Conservation (phyloP, 2,113 vertebrate species). For the Oophaga pumilio region DNA sequence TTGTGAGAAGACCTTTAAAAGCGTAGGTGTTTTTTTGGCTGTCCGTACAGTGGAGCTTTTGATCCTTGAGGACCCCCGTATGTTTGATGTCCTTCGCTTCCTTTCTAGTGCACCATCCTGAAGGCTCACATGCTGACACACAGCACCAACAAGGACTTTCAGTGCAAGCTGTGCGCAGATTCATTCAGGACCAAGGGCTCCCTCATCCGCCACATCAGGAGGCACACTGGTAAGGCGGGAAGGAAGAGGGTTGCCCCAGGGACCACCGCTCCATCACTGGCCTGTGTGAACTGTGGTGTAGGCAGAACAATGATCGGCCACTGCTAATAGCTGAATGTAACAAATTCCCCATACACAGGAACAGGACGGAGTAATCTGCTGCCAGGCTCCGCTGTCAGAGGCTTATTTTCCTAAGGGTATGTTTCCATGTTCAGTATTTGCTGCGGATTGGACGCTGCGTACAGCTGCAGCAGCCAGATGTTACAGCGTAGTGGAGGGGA, state of each 20-base stretch:
- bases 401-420: too few relatives aligned
- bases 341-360: too few relatives aligned
- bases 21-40: slow-evolving; percentile 71
- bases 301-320: too few relatives aligned
- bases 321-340: too few relatives aligned
- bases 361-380: too few relatives aligned
- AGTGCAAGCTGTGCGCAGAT: slow-evolving; percentile 87
- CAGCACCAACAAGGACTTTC: slow-evolving; percentile 91
- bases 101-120: slow-evolving; percentile 86
- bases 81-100: not conserved
- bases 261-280: not conserved
- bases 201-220: slow-evolving; percentile 91
- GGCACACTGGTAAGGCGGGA: slow-evolving; percentile 86
- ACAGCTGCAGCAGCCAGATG: too few relatives aligned
- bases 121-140: slow-evolving; percentile 96
- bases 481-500: too few relatives aligned
- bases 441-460: too few relatives aligned
- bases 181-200: slow-evolving; percentile 97
- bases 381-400: too few relatives aligned
- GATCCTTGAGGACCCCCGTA: not conserved
- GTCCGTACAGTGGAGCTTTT: not conserved
- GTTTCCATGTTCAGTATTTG: too few relatives aligned
- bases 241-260: not conserved
- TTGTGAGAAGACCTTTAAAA: slow-evolving; percentile 97
- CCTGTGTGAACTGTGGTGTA: not conserved